phyloP scores from a whole-genome alignment of 1,140 invertebrate genomes.

The Phymorhynchus buccinoides region DNA sequence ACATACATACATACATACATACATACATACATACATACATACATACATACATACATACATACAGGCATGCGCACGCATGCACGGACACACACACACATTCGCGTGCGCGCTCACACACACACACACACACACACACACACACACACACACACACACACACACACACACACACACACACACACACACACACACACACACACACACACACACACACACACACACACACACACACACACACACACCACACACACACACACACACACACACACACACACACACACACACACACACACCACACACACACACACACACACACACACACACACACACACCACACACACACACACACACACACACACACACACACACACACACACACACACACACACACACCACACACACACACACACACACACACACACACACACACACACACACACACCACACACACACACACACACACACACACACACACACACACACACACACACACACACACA shows the following conservation, averaged over 20 bases:
- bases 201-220: constrained; percentile 39
- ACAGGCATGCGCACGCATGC: constrained; percentile 39
- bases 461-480: constrained; percentile 22
- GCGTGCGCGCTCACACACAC: constrained; percentile 36
- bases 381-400: constrained; percentile 43
- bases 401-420: constrained; percentile 15
- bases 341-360: constrained; percentile 24
- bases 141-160: constrained; percentile 41
- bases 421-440: constrained; percentile 32
- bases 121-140: constrained; percentile 42
- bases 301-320: constrained; percentile 21
- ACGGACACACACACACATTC: constrained; percentile 42
- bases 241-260: constrained; percentile 22
- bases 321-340: constrained; percentile 25
- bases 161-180: constrained; percentile 44
- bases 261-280: constrained; percentile 19
- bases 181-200: constrained; percentile 44
- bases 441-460: constrained; percentile 27
- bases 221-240: constrained; percentile 32
- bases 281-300: constrained; percentile 5
- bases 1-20: constrained; percentile 30
- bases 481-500: constrained; percentile 36
- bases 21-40: constrained; percentile 37
- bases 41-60: constrained; percentile 42
- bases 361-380: constrained; percentile 22